A percentile compares a stretch with the other conserved stretches of the same genome.
phyloP scores from a whole-genome alignment of 2,113 vertebrate genomes.

The Paramisgurnus dabryanus region DNA sequence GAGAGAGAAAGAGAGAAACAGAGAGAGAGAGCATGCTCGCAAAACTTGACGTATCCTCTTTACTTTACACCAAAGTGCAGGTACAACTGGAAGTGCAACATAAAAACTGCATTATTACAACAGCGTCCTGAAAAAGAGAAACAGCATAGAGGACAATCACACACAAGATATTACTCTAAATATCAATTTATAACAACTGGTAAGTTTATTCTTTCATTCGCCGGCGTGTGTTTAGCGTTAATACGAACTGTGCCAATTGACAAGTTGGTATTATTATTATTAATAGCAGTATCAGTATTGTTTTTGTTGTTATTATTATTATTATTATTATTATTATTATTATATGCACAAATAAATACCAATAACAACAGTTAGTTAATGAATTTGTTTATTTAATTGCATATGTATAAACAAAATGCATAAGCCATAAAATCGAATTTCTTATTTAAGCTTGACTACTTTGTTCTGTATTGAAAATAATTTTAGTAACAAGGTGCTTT shows the following conservation, averaged over 20 bases:
- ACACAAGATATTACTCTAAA: slow-evolving; percentile 19
- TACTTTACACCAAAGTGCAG: not conserved
- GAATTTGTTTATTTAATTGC: not conserved
- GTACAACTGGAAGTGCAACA: not conserved
- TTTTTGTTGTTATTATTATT: too few species aligned
- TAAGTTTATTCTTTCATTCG: slow-evolving; percentile 24
- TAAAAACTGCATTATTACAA: not conserved
- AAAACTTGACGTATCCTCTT: slow-evolving; percentile 5
- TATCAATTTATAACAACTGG: not conserved
- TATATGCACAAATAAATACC: too few species aligned
- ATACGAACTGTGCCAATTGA: not conserved
- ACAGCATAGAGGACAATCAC: not conserved
- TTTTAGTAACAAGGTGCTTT: too few species aligned
- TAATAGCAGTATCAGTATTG: too few species aligned
- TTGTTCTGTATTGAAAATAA: too few species aligned
- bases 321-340: too few species aligned
- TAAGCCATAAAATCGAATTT: too few species aligned
- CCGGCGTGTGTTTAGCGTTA: not conserved
- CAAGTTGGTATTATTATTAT: too few species aligned
- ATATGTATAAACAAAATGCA: not conserved
- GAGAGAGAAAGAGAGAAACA: not conserved
- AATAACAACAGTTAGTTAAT: not conserved
- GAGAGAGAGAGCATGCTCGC: not conserved
- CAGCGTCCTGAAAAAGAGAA: not conserved
- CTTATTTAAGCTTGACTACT: too few species aligned